These are phyloP conservation scores for Sarcophaga caerulescens DNA, from an alignment of 2,888 invertebrate genomes.

Conservation along the genomic window DNA sequence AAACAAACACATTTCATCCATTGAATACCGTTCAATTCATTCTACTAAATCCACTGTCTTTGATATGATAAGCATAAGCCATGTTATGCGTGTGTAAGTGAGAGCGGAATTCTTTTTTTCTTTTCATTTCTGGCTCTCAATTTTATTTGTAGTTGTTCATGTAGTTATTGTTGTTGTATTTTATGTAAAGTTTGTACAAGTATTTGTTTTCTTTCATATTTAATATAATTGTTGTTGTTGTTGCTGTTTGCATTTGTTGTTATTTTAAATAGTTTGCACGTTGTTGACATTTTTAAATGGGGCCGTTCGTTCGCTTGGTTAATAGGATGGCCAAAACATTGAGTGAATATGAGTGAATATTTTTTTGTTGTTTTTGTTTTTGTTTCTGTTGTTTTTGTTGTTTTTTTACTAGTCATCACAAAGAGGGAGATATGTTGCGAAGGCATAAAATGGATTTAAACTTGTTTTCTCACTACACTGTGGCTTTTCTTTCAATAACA, in stretches of 20 bases:
- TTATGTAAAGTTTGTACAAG: neutral
- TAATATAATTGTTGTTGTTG: neutral
- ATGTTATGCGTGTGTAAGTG: too few species aligned
- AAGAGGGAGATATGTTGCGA: neutral
- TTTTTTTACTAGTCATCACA: too few species aligned
- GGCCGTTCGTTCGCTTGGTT: conserved; percentile 12
- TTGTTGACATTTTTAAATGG: conserved; percentile 69
- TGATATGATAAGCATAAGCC: too few species aligned
- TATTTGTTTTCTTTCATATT: neutral
- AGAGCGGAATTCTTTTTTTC: neutral
- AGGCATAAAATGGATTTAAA: conserved; percentile 59
- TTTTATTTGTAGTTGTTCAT: conserved; percentile 44
- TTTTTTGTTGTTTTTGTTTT: conserved; percentile 27
- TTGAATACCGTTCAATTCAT: too few species aligned
- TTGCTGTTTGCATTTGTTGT: conserved; percentile 53
- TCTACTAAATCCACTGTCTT: too few species aligned
- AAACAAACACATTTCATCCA: too few species aligned
- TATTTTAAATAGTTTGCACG: conserved; percentile 65
- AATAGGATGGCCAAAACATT: neutral
- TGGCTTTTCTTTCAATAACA: conserved; percentile 66
- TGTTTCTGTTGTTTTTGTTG: neutral
- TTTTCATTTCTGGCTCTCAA: neutral
- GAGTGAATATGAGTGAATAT: neutral
- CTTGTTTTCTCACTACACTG: conserved; percentile 63
- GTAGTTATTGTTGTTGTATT: conserved; percentile 17